These are phyloP conservation scores for Ochotona curzoniae DNA, from an alignment of 2,113 vertebrate genomes.

Conservation along the genomic window DNA sequence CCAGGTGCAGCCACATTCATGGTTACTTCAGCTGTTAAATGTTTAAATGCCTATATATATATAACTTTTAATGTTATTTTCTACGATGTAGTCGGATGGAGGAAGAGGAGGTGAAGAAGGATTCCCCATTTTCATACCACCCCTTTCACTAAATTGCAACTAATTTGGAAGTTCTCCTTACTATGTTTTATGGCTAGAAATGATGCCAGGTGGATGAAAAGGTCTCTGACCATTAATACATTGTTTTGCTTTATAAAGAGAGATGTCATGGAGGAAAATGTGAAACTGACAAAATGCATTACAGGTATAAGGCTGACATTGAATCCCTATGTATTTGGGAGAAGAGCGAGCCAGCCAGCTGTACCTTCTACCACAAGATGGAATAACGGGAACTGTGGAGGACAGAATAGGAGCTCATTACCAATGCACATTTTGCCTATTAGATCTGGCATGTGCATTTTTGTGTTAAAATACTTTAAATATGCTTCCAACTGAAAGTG, in stretches of 20 bases:
- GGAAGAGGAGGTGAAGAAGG: too few relatives aligned
- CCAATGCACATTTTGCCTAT: constrained; percentile 19
- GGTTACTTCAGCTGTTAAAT: constrained; percentile 58
- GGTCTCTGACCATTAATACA: background rate
- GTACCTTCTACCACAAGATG: too few relatives aligned
- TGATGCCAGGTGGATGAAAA: background rate
- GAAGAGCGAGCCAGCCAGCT: too few relatives aligned
- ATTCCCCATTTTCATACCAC: background rate
- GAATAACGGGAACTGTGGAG: background rate
- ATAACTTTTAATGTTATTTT: too few relatives aligned
- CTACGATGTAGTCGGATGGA: too few relatives aligned
- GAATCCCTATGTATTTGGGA: background rate
- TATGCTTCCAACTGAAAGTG: constrained; percentile 59
- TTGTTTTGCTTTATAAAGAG: background rate
- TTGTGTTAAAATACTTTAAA: constrained; percentile 84
- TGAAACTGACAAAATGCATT: background rate
- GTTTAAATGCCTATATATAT: too few relatives aligned
- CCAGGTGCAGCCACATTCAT: constrained; percentile 59
- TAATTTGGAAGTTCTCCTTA: background rate
- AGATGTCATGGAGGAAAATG: background rate
- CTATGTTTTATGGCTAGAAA: background rate
- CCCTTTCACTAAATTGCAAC: constrained; percentile 12
- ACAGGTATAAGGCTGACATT: background rate
- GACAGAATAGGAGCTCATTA: background rate
- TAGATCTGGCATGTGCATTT: constrained; percentile 64